phyloP scores from a whole-genome alignment of 2,113 vertebrate species.

The Rostratula benghalensis region DNA sequence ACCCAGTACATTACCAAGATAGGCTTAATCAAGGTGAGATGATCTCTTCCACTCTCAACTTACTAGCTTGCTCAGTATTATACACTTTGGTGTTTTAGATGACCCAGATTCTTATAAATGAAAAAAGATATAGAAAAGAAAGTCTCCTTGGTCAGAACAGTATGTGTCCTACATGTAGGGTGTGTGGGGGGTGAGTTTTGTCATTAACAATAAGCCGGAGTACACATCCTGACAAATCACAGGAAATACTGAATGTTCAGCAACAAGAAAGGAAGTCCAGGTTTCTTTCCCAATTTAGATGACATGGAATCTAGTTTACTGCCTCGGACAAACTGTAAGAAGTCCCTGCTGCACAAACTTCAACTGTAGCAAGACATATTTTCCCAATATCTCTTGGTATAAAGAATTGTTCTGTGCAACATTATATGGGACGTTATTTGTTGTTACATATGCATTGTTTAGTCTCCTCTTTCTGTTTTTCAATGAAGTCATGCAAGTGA shows the following conservation, averaged over 20 bases:
- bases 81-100: not conserved
- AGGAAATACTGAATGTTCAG: not conserved
- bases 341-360: not conserved
- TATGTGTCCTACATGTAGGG: not conserved
- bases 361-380: not conserved
- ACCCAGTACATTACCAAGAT: not conserved
- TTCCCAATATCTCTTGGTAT: not conserved
- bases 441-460: not conserved
- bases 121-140: not conserved
- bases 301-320: not conserved
- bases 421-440: rapidly evolving
- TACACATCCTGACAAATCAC: not conserved
- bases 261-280: not conserved
- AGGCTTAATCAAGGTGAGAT: not conserved
- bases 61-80: not conserved
- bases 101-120: not conserved
- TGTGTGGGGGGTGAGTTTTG: not conserved
- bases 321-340: not conserved
- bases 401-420: not conserved
- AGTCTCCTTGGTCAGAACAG: not conserved
- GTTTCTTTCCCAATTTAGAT: not conserved
- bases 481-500: not conserved
- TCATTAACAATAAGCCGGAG: not conserved
- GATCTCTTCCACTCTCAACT: not conserved
- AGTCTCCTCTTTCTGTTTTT: not conserved